Conservation (phyloP, 2,797 vertebrate genomes). For the Yasuhikotakia modesta region DNA sequence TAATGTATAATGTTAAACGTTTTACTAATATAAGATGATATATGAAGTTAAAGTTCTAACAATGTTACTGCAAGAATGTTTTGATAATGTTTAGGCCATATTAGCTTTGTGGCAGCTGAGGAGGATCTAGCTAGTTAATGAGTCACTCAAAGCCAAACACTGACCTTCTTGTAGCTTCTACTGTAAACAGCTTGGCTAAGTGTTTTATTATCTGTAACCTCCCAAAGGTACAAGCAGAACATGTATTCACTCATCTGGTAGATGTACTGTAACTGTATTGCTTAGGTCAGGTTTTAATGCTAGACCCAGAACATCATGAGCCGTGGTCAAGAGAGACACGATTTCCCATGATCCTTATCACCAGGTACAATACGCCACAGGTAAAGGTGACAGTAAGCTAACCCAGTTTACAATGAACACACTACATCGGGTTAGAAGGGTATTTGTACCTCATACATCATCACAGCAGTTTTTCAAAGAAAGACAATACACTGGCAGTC, state of each 20-base stretch:
- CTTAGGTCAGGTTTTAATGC: slow-evolving; percentile 9
- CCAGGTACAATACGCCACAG: slow-evolving; percentile 47
- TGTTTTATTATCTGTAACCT: slow-evolving; percentile 12
- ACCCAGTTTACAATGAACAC: slow-evolving; percentile 72
- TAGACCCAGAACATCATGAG: slow-evolving; percentile 52
- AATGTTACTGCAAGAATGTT: too few relatives aligned
- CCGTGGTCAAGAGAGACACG: slow-evolving; percentile 59
- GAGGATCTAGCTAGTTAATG: neutral
- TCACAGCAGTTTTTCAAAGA: slow-evolving; percentile 60
- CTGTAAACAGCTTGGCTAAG: neutral
- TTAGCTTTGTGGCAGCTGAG: neutral
- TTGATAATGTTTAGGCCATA: too few relatives aligned
- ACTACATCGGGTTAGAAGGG: slow-evolving; percentile 67
- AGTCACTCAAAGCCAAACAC: neutral
- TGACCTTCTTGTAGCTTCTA: slow-evolving; percentile 17
- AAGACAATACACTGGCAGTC: slow-evolving; percentile 57
- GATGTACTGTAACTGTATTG: slow-evolving; percentile 17
- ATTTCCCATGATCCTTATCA: slow-evolving; percentile 58
- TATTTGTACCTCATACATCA: slow-evolving; percentile 73
- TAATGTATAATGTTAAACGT: too few relatives aligned
- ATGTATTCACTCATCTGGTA: slow-evolving; percentile 7
- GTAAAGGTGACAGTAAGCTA: slow-evolving; percentile 63
- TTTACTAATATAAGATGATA: too few relatives aligned
- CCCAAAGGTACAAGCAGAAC: slow-evolving; percentile 6
- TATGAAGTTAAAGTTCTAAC: too few relatives aligned